Evolutionary conservation across 2,113 vertebrate genomes (phyloP).

Genomic region (Pongo abelii): DNA sequence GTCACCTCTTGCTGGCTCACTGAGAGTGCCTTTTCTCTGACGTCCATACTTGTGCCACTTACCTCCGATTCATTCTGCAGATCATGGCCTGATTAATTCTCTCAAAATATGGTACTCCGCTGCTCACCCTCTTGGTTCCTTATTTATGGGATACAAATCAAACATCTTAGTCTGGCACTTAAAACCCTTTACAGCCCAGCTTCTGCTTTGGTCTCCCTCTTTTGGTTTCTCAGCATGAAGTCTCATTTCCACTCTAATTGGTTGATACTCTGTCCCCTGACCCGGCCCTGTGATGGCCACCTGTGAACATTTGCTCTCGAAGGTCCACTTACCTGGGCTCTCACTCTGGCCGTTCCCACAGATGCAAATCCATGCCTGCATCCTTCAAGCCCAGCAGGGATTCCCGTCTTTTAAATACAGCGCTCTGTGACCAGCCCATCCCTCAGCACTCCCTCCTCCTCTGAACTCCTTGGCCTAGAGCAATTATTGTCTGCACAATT

Average conservation of each 20-base stretch:
- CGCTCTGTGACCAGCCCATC: background rate
- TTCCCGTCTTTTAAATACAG: background rate
- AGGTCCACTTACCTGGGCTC: background rate
- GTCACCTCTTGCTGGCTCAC: background rate
- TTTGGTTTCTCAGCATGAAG: background rate
- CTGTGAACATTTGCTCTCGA: background rate
- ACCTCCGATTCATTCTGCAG: background rate
- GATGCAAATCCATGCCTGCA: background rate
- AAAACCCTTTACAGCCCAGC: background rate
- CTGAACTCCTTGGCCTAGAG: slow-evolving; percentile 43
- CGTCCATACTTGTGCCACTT: background rate
- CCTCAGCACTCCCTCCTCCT: background rate
- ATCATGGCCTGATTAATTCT: background rate
- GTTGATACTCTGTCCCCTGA: background rate
- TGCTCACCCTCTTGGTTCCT: background rate
- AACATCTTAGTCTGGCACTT: background rate
- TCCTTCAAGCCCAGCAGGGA: background rate
- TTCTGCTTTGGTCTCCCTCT: background rate
- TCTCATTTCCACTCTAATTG: background rate
- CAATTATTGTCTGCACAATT: slow-evolving; percentile 67
- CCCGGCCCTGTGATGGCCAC: background rate
- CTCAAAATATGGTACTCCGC: background rate
- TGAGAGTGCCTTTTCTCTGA: background rate
- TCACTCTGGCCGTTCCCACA: background rate
- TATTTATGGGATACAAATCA: background rate